Evolutionary conservation across 2,888 invertebrate genomes (phyloP).

Genomic region (Pantelozetes paolii): DNA sequence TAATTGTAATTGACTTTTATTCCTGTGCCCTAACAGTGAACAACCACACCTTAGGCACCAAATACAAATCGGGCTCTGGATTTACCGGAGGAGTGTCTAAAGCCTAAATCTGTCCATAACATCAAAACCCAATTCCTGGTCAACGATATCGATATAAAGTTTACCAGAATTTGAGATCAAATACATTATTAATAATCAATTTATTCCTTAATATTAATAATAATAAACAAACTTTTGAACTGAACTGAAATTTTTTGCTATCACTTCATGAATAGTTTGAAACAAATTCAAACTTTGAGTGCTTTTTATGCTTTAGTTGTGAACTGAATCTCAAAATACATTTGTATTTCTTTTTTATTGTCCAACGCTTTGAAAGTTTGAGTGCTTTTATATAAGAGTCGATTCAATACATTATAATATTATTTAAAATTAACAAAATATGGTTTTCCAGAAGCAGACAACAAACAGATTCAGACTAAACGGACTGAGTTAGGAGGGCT

Average conservation of each 20-base stretch:
- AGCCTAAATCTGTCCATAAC: background rate
- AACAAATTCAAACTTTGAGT: background rate
- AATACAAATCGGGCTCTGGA: background rate
- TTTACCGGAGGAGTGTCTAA: slow-evolving; percentile 16
- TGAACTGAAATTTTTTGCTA: slow-evolving; percentile 27
- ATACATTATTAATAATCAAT: background rate
- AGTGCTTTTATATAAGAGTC: background rate
- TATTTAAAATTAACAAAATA: slow-evolving; percentile 13
- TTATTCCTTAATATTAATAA: background rate
- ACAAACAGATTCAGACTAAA: slow-evolving; percentile 16
- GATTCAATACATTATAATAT: background rate
- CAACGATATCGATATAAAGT: slow-evolving; percentile 15
- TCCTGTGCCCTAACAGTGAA: background rate
- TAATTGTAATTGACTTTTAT: background rate
- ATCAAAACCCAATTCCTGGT: background rate
- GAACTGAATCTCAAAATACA: background rate
- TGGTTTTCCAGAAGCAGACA: slow-evolving; percentile 25
- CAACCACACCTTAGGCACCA: background rate
- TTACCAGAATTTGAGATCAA: slow-evolving; percentile 2
- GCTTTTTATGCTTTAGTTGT: slow-evolving; percentile 23
- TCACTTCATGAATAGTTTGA: slow-evolving; percentile 18
- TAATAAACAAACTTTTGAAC: background rate
- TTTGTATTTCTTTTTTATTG: slow-evolving; percentile 10
- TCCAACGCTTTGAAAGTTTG: background rate
- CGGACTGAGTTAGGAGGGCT: slow-evolving; percentile 29